Percentiles rank a stretch among this genome's conserved stretches.
phyloP scores from a whole-genome alignment of 2,797 vertebrate genomes.

The Luscinia megarhynchos region DNA sequence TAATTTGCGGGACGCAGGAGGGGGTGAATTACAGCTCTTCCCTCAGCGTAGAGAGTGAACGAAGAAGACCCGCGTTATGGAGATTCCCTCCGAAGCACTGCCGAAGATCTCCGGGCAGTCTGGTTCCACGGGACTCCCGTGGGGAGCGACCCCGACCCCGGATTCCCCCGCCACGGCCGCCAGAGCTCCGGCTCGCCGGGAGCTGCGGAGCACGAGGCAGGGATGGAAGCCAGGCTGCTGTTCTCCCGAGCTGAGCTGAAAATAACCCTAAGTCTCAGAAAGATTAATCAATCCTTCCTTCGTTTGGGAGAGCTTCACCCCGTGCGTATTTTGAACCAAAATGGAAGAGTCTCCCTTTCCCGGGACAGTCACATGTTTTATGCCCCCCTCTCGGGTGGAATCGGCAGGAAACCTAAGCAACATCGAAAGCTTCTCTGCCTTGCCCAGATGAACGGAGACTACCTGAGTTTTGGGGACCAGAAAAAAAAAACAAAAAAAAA shows the following conservation, averaged over 20 bases:
- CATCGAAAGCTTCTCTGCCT: neutral
- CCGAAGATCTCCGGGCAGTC: neutral
- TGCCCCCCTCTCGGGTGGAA: fast-evolving
- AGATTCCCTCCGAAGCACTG: neutral
- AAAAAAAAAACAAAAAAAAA: fast-evolving
- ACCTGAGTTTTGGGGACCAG: neutral
- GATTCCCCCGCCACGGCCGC: neutral
- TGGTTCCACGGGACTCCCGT: neutral
- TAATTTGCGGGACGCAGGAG: fast-evolving
- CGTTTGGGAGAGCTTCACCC: neutral
- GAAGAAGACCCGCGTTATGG: neutral
- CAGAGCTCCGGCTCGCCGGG: neutral
- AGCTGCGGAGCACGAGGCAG: neutral
- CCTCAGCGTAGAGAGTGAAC: neutral
- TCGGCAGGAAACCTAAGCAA: neutral
- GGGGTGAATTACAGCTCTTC: neutral
- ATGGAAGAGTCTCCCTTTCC: neutral
- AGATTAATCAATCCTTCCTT: neutral
- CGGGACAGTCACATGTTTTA: neutral
- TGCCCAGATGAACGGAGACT: neutral
- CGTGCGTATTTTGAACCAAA: neutral
- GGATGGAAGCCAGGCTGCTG: neutral
- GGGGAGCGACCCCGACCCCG: neutral
- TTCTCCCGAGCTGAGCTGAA: neutral
- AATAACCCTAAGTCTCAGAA: neutral